Conservation (phyloP, 1,140 invertebrate genomes). For the Maconellicoccus hirsutus region DNA sequence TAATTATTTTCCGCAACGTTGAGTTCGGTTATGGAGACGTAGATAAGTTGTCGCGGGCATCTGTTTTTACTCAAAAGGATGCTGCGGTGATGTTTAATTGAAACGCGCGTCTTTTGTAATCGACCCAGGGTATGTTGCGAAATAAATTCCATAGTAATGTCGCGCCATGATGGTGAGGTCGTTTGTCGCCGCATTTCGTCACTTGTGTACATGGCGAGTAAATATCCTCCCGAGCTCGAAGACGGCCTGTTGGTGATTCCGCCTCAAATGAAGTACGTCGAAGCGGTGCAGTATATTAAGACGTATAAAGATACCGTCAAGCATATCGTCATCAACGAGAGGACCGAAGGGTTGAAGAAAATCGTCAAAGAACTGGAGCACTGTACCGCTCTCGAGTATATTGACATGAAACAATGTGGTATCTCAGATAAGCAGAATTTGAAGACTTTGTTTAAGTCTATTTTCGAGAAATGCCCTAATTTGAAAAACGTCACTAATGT, state of each 20-base stretch:
- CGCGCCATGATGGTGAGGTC: too few species aligned
- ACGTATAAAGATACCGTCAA: neutral
- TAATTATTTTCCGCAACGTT: too few species aligned
- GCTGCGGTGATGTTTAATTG: too few species aligned
- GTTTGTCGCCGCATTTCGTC: too few species aligned
- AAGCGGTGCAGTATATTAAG: neutral
- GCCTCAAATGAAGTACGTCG: constrained; percentile 11
- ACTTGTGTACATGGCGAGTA: neutral
- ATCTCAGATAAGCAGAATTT: neutral
- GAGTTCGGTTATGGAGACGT: too few species aligned
- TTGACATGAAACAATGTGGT: neutral
- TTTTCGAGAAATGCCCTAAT: neutral
- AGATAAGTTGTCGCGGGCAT: constrained; percentile 1
- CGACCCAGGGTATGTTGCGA: too few species aligned
- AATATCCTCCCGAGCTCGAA: neutral
- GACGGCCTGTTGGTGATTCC: neutral
- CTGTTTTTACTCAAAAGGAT: neutral
- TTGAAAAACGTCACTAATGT: neutral
- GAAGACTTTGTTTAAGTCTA: neutral
- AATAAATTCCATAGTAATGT: too few species aligned
- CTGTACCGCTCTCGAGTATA: neutral
- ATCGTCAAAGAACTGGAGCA: neutral
- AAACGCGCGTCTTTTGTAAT: too few species aligned
- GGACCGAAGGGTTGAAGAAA: constrained; percentile 5
- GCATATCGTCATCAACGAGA: neutral